Evolutionary conservation across 2,888 invertebrate species (phyloP).

Genomic region (Epistrophella euchroma): DNA sequence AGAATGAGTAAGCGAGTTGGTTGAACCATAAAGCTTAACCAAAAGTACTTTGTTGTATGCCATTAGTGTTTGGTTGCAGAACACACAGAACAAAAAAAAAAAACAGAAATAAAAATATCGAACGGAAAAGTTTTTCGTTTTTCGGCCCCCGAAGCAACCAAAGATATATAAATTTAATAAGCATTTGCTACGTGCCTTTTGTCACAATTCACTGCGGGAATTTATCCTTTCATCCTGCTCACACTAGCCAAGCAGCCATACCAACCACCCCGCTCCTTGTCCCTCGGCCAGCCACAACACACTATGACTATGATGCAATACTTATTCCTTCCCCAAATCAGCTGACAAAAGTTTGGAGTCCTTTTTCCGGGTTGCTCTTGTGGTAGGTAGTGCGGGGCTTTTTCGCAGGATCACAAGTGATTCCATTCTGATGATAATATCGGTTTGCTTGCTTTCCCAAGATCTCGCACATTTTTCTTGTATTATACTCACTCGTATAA

Average conservation of each 20-base stretch:
- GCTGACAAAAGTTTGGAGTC: slow-evolving; percentile 32
- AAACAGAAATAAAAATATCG: slow-evolving; percentile 16
- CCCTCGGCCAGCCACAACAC: neutral
- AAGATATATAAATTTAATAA: slow-evolving; percentile 68
- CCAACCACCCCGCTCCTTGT: slow-evolving; percentile 6
- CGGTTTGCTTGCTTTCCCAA: slow-evolving; percentile 52
- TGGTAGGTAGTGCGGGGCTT: neutral
- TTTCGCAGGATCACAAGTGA: slow-evolving; percentile 51
- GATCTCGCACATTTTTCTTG: slow-evolving; percentile 46
- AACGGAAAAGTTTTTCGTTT: slow-evolving; percentile 57
- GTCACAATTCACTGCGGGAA: slow-evolving; percentile 65
- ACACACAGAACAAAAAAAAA: neutral
- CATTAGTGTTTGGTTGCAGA: slow-evolving; percentile 65
- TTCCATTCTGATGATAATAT: slow-evolving; percentile 46
- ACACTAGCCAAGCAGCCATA: slow-evolving; percentile 32
- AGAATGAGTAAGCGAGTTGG: slow-evolving; percentile 41
- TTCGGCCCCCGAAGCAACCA: slow-evolving; percentile 29
- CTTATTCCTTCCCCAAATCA: slow-evolving; percentile 33
- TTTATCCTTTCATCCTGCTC: slow-evolving; percentile 49
- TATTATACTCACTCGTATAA: neutral
- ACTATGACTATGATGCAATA: slow-evolving; percentile 30
- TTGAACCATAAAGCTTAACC: slow-evolving; percentile 66
- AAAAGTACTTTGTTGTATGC: slow-evolving; percentile 69
- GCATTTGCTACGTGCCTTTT: slow-evolving; percentile 69
- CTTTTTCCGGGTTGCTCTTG: neutral